Base-by-base conservation (phyloP, 1,140 invertebrate species). In the Pseudomyrmex concolor region DNA sequence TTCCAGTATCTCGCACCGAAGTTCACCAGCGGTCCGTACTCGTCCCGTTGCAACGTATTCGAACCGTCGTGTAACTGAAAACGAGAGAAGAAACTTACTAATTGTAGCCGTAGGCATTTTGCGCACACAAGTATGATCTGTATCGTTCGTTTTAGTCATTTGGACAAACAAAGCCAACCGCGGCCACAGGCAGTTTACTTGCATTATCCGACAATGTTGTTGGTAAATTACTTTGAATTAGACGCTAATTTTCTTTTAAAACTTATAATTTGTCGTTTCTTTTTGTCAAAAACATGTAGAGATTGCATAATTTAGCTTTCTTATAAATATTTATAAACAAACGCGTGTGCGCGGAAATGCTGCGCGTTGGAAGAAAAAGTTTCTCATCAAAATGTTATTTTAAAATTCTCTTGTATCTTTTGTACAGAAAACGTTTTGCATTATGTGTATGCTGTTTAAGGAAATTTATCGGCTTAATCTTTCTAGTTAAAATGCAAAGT, bases 1-100 rank as follows among this genome's bases (percentile, higher is more conserved):
- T 91, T 71, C 55, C 81, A 63, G 5, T 86, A 85, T 34, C 81
- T 89, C 1, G 59, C 66, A 1, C 89, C 17, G 4, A 66, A 43
- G 25, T 90, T 67, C 2, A 71, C 45, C 43, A 81, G 62, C 10
- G 85, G 50, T 2, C 57, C 67, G 62, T 88, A 89, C 7, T 78
- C 25, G 2, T 86, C 82, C 0, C 76, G 62, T 50, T 84, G 82
- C 43, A 83, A 0, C 2, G 17, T 15, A n/a, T 67, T 87, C 8
- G 54, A n/a, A 19, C 71, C 83, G 34, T 34, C 50, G 62, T 90
- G 84, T 0, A 86, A 64, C 50, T 64, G 60, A 72, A 57, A 84
- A 73, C 1, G 2, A 34, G 22, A 3, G 2, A 34, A 34, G 34
- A 70, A 80, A 80, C 66, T 80, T 80, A 22, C 64, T 71, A 80